These are phyloP conservation scores for Liopterus haemorrhoidalis DNA, from an alignment of 2,888 invertebrate genomes.

Conservation along the genomic window DNA sequence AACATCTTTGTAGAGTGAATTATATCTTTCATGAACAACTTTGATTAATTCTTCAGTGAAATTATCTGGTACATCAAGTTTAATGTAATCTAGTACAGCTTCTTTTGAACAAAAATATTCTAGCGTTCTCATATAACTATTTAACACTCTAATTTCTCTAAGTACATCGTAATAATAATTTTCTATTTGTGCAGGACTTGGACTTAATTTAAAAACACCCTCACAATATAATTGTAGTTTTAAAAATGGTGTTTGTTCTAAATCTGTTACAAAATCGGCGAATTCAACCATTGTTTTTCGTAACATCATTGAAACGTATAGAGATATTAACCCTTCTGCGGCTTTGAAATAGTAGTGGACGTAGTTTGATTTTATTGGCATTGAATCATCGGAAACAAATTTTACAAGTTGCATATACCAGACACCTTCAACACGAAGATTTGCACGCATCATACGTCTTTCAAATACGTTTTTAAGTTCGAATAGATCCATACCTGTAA, in stretches of 20 bases:
- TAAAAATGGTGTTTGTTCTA: constrained; percentile 56
- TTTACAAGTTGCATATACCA: constrained; percentile 10
- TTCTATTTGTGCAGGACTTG: constrained; percentile 54
- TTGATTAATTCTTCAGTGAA: constrained; percentile 50
- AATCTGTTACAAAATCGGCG: constrained; percentile 50
- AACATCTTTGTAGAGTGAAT: constrained; percentile 53
- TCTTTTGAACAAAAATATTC: constrained; percentile 47
- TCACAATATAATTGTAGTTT: constrained; percentile 54
- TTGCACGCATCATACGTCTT: constrained; percentile 17
- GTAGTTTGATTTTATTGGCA: constrained; percentile 25
- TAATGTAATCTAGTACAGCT: constrained; percentile 49
- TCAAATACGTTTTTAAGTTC: constrained; percentile 11
- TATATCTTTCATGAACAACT: constrained; percentile 50
- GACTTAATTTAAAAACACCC: constrained; percentile 53
- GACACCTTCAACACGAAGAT: constrained; percentile 20
- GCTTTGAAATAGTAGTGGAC: constrained; percentile 26
- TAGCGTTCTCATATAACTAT: constrained; percentile 56
- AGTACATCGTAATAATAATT: constrained; percentile 54
- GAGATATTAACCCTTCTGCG: constrained; percentile 47
- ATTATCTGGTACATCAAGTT: constrained; percentile 55
- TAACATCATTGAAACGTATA: constrained; percentile 62
- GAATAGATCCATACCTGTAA: constrained; percentile 43
- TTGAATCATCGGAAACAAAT: constrained; percentile 9
- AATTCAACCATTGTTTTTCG: constrained; percentile 60
- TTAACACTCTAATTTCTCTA: constrained; percentile 51